Evolutionary conservation across 2,888 invertebrate genomes (phyloP).

Genomic region (Cosmopolites sordidus): DNA sequence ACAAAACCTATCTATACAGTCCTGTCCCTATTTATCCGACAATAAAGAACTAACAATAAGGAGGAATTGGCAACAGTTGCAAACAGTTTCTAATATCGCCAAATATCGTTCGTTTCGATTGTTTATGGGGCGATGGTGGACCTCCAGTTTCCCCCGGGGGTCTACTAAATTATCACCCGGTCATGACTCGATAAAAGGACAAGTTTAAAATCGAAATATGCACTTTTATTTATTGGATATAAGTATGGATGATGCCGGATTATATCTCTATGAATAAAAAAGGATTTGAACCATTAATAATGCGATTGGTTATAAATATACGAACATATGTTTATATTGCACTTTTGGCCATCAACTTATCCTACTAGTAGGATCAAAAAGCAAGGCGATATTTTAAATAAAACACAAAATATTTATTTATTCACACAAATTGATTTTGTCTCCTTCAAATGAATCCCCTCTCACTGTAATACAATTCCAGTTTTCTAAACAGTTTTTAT

Average conservation of each 20-base stretch:
- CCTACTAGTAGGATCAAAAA: no score
- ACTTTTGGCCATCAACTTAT: no score
- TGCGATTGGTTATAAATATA: no score
- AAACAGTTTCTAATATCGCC: slow-evolving; percentile 22
- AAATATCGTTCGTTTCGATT: slow-evolving; percentile 22
- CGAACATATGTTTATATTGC: no score
- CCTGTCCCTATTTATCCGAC: slow-evolving; percentile 9
- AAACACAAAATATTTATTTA: no score
- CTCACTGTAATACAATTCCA: no score
- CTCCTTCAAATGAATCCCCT: no score
- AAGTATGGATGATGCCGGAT: not conserved
- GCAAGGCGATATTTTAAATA: no score
- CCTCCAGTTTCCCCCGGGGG: slow-evolving; percentile 11
- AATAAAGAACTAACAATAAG: slow-evolving; percentile 21
- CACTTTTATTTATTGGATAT: slow-evolving; percentile 4
- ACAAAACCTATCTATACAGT: slow-evolving; percentile 6
- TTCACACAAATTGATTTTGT: no score
- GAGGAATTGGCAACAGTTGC: slow-evolving; percentile 26
- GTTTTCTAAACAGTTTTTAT: no score
- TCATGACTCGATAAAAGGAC: slow-evolving; percentile 13
- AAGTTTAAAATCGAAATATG: slow-evolving; percentile 1
- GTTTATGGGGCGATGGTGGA: slow-evolving; percentile 19
- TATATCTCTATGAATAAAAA: no score
- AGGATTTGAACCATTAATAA: no score
- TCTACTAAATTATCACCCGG: slow-evolving; percentile 15